A percentile compares a stretch with the other conserved stretches of the same genome.
These are phyloP conservation scores for Rhinella marina DNA, from an alignment of 2,797 vertebrate genomes.

Conservation along the genomic window DNA sequence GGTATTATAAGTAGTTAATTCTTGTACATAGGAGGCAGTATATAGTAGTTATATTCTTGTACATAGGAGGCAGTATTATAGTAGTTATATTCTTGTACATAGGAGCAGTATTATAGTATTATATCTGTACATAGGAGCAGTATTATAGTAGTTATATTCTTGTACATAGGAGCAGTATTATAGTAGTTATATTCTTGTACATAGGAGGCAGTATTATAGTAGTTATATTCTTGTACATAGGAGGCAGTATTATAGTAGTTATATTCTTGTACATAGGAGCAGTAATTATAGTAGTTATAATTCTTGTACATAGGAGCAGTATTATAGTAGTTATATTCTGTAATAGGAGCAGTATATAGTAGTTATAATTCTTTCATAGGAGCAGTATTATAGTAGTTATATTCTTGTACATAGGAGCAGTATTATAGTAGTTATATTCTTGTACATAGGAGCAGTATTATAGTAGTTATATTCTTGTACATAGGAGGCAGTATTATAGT, in stretches of 20 bases:
- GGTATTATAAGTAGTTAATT: no score
- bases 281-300: slow-evolving; percentile 23
- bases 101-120: no score
- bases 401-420: neutral
- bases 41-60: neutral
- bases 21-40: neutral
- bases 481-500: slow-evolving; percentile 9
- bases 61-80: neutral
- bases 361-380: slow-evolving; percentile 1
- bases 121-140: neutral
- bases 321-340: neutral
- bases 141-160: neutral
- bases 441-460: neutral
- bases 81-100: slow-evolving; percentile 10
- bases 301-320: slow-evolving; percentile 7
- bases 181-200: neutral
- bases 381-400: neutral
- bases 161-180: neutral
- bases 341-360: neutral
- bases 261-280: no score
- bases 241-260: no score
- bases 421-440: neutral
- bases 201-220: slow-evolving; percentile 9
- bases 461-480: neutral
- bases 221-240: neutral